Evolutionary conservation across 1,140 invertebrate species (phyloP).

Genomic region (Brachionus manjavacas): DNA sequence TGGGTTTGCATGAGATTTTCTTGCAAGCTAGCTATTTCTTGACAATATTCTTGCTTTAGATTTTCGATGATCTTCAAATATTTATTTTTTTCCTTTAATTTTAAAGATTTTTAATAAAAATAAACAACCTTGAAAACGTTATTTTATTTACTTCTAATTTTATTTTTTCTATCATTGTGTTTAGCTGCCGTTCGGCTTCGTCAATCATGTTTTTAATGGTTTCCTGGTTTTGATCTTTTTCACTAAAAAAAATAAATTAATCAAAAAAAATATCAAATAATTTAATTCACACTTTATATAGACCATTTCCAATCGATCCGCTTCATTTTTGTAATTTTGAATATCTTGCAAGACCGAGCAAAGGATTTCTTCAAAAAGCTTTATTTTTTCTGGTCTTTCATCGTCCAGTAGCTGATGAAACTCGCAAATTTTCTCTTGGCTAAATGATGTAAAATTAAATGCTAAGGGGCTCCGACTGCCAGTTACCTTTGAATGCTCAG

Average conservation of each 20-base stretch:
- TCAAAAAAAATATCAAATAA: not conserved
- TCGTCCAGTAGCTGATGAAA: conserved; percentile 1
- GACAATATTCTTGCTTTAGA: not conserved
- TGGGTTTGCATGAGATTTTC: not conserved
- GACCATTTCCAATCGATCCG: not conserved
- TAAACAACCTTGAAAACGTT: no score
- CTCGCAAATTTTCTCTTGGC: conserved; percentile 22
- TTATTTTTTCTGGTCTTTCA: not conserved
- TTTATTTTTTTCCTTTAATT: conserved; percentile 12
- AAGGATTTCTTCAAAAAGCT: conserved; percentile 34
- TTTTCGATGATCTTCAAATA: not conserved
- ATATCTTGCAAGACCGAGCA: not conserved
- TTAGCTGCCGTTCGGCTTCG: conserved; percentile 17
- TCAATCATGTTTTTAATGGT: conserved; percentile 37
- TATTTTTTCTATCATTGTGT: not conserved
- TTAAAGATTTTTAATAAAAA: not conserved
- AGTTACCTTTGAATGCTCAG: not conserved
- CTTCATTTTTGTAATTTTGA: conserved; percentile 3
- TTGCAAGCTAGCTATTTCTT: not conserved
- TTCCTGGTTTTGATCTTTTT: conserved; percentile 16
- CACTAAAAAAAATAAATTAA: conserved; percentile 12
- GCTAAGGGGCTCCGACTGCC: not conserved
- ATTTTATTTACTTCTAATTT: not conserved
- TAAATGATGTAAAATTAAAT: not conserved
- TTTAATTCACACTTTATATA: conserved; percentile 6